A percentile compares a stretch with the other conserved stretches of the same genome.
Conservation (phyloP, 2,888 invertebrate genomes). For the Pandemis heparana region DNA sequence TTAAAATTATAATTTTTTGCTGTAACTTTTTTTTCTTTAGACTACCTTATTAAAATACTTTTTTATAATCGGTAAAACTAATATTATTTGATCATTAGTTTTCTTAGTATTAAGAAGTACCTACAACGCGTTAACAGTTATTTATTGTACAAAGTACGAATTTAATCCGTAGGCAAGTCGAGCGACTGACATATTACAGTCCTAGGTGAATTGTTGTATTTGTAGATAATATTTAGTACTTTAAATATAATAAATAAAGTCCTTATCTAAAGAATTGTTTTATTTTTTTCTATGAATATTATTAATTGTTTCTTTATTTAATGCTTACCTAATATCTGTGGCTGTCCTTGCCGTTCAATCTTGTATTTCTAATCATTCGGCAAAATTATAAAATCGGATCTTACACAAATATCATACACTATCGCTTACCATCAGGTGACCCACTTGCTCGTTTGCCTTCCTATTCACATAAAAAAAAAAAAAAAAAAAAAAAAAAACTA, state of each 20-base stretch:
- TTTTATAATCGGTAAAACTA: conserved; percentile 47
- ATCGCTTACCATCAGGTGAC: too few relatives aligned
- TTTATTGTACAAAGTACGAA: conserved; percentile 80
- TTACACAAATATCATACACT: too few relatives aligned
- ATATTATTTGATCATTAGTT: conserved; percentile 9
- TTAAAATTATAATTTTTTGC: conserved; percentile 59
- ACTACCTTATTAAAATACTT: conserved; percentile 47
- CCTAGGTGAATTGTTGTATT: conserved; percentile 43
- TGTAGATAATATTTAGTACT: conserved; percentile 31
- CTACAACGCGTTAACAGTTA: conserved; percentile 57
- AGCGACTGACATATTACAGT: conserved; percentile 35
- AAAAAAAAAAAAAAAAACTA: too few relatives aligned
- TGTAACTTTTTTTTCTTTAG: conserved; percentile 35
- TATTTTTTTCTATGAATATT: neutral
- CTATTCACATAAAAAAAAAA: too few relatives aligned
- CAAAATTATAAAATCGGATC: too few relatives aligned
- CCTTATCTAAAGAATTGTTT: conserved; percentile 8
- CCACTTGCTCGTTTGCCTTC: too few relatives aligned
- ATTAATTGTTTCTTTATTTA: neutral
- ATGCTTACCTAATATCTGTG: too few relatives aligned
- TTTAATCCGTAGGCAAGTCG: conserved; percentile 39
- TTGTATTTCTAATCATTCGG: too few relatives aligned
- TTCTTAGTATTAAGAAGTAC: conserved; percentile 41
- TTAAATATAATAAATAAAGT: conserved; percentile 36
- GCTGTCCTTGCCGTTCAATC: too few relatives aligned